Percentiles rank a stretch among this genome's conserved stretches.
Evolutionary conservation across 2,113 vertebrate species (phyloP).

Genomic region (Brevimyrus niger): DNA sequence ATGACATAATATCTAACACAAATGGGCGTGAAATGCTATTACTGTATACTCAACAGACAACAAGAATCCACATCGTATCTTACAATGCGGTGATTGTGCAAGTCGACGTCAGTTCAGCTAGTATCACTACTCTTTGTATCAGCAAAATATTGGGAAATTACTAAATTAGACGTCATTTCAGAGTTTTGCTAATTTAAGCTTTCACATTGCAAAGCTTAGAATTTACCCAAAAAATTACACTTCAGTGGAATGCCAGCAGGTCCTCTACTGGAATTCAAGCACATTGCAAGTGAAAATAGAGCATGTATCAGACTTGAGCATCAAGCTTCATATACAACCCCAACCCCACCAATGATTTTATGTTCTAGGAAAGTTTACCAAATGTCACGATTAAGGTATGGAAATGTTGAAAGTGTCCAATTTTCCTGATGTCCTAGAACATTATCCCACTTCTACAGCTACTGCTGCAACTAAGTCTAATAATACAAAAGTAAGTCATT

Average conservation of each 20-base stretch:
- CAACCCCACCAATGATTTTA: background rate
- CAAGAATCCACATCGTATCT: background rate
- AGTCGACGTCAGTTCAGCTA: background rate
- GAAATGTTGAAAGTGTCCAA: background rate
- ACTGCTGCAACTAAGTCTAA: background rate
- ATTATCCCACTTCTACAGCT: background rate
- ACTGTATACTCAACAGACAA: background rate
- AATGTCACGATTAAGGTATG: too few relatives aligned
- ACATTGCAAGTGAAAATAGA: background rate
- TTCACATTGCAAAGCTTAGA: background rate
- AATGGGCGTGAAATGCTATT: background rate
- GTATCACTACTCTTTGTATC: background rate
- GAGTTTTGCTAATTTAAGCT: background rate
- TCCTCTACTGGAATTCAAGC: background rate
- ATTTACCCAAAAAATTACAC: background rate
- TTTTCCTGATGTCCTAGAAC: background rate
- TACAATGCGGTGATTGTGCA: background rate
- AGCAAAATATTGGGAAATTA: background rate
- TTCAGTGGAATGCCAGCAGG: background rate
- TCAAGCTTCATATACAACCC: background rate
- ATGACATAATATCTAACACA: background rate
- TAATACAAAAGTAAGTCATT: background rate
- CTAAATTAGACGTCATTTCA: background rate
- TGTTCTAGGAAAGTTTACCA: too few relatives aligned
- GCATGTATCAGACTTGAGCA: background rate